Evolutionary conservation across 2,888 invertebrate genomes (phyloP).

Genomic region (Lumbricus terrestris): DNA sequence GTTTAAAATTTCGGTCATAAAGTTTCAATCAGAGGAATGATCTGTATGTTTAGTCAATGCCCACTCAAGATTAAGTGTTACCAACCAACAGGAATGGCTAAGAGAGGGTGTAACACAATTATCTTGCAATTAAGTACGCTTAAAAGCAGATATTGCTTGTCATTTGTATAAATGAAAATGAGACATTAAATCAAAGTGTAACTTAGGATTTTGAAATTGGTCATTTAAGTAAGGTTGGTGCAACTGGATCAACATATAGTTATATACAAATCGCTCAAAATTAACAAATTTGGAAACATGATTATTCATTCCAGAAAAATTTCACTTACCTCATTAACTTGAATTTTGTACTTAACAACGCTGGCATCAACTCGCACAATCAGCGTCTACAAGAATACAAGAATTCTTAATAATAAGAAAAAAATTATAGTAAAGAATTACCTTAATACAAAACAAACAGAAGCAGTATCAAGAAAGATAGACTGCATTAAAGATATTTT

Average conservation of each 20-base stretch:
- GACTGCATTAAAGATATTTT: not conserved
- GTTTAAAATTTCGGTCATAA: no score
- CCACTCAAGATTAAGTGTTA: no score
- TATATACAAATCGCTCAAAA: not conserved
- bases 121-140: no score
- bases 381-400: not conserved
- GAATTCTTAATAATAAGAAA: not conserved
- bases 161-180: no score
- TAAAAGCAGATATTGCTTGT: no score
- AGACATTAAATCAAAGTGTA: no score
- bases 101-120: no score
- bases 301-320: not conserved
- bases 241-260: not conserved
- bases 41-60: no score
- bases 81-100: no score
- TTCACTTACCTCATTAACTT: not conserved
- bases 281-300: not conserved
- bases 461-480: not conserved
- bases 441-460: not conserved
- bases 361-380: not conserved
- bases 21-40: no score
- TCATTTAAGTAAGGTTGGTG: not conserved
- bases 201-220: not conserved
- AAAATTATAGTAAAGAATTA: not conserved
- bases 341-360: constrained; percentile 5